Base-by-base conservation (phyloP, 2,888 invertebrate genomes). In the Lasioglossum zephyrum region DNA sequence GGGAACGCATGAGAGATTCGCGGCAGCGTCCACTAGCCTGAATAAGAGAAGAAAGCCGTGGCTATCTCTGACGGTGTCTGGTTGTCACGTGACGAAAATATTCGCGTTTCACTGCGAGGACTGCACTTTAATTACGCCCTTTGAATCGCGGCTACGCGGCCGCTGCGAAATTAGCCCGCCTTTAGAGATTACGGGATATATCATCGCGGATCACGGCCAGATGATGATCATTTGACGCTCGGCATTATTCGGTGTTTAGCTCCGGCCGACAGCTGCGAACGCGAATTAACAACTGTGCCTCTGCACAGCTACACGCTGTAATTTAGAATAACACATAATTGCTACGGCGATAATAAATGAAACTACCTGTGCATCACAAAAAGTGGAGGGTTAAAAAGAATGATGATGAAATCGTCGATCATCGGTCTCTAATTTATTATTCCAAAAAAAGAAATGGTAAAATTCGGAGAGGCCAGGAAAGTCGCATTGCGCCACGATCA, bases 1-100 rank as follows among this genome's bases (percentile, higher is more conserved):
- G 85, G 80, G 26, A 85, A 82, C 77, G 86, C 79, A 80, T 16
- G 74, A 82, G 82, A 79, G 81, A 81, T 85, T 73, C 76, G 74
- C 81, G 57, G 49, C 18, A 39, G 70, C 72, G 49, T 75, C 73
- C 78, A 36, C 69, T 49, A 74, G 69, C 73, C 70, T 53, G 77
- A 84, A 84, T 84, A 78, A 41, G 70, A 82, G 63, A 78, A 75
- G 70, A 63, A 77, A 78, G 39, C 78, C 73, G 53, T 49, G 36
- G 76, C 81, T 85, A 83, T 79, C 83, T 84, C 70, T 22, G 60
- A 41, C 60, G n/a, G 47, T 47, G 44, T 41, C 66, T 69, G 47
- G 66, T 31, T 41, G 41, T 36, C 72, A 63, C 66, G 60, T 53
- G 49, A 82, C 74, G 77, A 82, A 84, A 77, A 84, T 83, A 78